Percentiles rank a stretch among this genome's conserved stretches.
phyloP scores from a whole-genome alignment of 92 coral and sea anemone genomes.

The Zoanthus gigantus region DNA sequence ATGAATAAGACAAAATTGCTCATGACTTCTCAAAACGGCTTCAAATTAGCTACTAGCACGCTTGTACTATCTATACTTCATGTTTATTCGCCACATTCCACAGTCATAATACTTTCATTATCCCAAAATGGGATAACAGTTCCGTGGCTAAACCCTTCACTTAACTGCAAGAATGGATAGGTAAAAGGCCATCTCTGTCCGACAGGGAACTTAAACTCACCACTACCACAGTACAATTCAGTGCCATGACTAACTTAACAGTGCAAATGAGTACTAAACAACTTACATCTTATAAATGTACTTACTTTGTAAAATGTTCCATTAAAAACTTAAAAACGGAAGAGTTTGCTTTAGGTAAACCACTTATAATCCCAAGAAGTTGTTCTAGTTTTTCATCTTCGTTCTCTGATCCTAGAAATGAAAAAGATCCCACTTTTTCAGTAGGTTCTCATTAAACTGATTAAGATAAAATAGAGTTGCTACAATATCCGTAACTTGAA shows the following conservation, averaged over 20 bases:
- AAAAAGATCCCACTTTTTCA: neutral
- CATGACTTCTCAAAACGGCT: no score
- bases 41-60: no score
- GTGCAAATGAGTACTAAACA: neutral
- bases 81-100: no score
- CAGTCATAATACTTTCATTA: no score
- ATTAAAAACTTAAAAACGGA: slow-evolving; percentile 71
- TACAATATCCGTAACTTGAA: neutral
- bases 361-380: slow-evolving; percentile 57
- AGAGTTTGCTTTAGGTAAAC: slow-evolving; percentile 72
- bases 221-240: no score
- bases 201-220: no score
- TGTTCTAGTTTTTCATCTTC: slow-evolving; percentile 42
- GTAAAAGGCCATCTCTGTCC: no score
- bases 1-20: no score
- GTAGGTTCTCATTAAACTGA: neutral
- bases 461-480: neutral
- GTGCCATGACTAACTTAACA: neutral
- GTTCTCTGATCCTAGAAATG: slow-evolving; percentile 16
- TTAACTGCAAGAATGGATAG: no score
- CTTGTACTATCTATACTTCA: no score
- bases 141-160: no score
- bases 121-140: no score
- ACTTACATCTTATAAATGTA: neutral
- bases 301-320: slow-evolving; percentile 83